Evolutionary conservation across 2,888 invertebrate species (phyloP), one percentile per base, ranked within the genome.

Genomic region (Flabesymbios commensalis): DNA sequence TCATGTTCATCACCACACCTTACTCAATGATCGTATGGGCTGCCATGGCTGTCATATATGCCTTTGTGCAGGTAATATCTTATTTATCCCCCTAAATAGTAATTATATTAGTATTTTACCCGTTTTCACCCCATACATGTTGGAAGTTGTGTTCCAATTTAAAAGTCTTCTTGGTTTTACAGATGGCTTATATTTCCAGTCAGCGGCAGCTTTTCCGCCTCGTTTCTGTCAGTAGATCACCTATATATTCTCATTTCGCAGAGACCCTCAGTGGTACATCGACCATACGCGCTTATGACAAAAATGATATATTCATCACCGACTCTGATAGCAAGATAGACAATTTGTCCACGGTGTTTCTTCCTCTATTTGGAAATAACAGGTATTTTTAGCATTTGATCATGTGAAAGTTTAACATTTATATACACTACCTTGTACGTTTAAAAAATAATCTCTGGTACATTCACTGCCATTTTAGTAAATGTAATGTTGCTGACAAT

Each of bases 171-270:
- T 48, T 24, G 10, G 10, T 28, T 22, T 28, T 22, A 48, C 59
- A 66, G 66, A 45, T 63, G n/a, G 56, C 59, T 41, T 67, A 65
- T 32, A 58, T 67, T 36, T 57, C 62, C 22, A 65, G 57, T 3
- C 65, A 64, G 7, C 52, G 68, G 10, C 66, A 67, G 57, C 52
- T 68, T 33, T 62, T 61, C 41, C 87, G 96, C 53, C 84, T 97
- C 62, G 94, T 94, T 81, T 94, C 94, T 0, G 89, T 94, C 0
- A 92, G 93, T 0, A 87, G 94, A 60, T 96, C 95, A 32, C 96
- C 96, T 1, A 93, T 97, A 76, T 96, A 94, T 84, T 93, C 94
- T 7, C 94, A 95, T 84, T 95, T 97, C 77, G 90, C 93, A 26
- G 97, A 97, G 85, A 93, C 92, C 48, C 89, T 97, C 48, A 90